Base-by-base conservation (phyloP, 2,888 invertebrate species). In the Ptilodon capucinus region DNA sequence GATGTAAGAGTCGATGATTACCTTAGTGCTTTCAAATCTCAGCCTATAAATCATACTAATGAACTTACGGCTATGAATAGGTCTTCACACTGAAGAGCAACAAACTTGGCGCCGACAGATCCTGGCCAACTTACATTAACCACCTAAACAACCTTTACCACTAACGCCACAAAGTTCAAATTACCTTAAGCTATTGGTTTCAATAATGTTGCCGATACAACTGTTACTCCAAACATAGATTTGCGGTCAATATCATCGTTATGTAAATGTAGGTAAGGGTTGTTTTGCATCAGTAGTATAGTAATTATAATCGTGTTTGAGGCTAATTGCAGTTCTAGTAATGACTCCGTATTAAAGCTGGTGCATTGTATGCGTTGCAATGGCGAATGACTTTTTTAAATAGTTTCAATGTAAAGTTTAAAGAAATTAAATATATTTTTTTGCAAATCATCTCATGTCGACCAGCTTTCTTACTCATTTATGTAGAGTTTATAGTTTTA, bases 311-410 rank as follows among this genome's bases (percentile, higher is more conserved):
- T 55, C 35, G 54, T 57, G 50, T 42, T 48, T 19, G 11, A 30
- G 49, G 49, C 69, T 79, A 80, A 78, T 79, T 76, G 70, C 74
- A 70, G 62, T 65, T 47, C 57, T 57, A 59, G 66, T 79, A 75
- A 75, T 71, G 71, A 64, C 60, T 62, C 51, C 57, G 66, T 68
- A 60, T 68, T 81, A 77, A 79, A 77, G 64, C 72, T 49, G 64
- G 71, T 61, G 74, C 65, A 74, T 76, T 78, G 73, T 74, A 65
- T 57, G 48, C 63, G 79, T 78, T 73, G 64, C 74, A 48, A 76
- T 79, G 70, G 73, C 51, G 63, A 76, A 73, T 30, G 49, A 40
- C 40, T 30, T 46, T 57, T 55, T 56, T 48, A 41, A 41, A 30
- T 44, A 17, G 17, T 6, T 32, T 7, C 7, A 32, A 32, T 40